A percentile compares a stretch with the other conserved stretches of the same genome.
Conservation (phyloP, 2,113 vertebrate genomes). For the Labeo catla region DNA sequence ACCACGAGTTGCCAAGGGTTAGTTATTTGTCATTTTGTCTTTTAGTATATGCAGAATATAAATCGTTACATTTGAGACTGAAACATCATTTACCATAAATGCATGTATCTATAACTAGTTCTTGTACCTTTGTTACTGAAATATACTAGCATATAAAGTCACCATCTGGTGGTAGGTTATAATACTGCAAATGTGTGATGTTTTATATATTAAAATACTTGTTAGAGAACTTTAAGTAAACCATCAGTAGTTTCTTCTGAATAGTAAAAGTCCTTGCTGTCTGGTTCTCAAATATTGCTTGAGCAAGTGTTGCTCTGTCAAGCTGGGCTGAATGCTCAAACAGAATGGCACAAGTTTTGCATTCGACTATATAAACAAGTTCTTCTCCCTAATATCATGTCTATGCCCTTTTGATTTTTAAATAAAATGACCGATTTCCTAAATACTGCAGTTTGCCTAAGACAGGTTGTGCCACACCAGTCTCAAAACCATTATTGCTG, state of each 20-base stretch:
- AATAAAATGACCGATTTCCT: neutral
- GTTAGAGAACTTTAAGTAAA: neutral
- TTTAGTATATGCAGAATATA: neutral
- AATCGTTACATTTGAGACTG: neutral
- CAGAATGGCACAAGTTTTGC: neutral
- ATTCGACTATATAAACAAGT: neutral
- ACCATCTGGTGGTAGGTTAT: constrained; percentile 26
- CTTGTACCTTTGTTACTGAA: neutral
- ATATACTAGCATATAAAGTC: neutral
- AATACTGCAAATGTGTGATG: neutral
- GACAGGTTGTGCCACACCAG: neutral
- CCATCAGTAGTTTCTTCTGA: neutral
- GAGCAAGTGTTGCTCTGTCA: no score
- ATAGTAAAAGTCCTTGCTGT: neutral
- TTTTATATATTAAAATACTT: constrained; percentile 7
- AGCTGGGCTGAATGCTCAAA: neutral
- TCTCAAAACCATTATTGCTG: neutral
- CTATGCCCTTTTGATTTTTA: neutral
- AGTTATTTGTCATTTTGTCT: constrained; percentile 52
- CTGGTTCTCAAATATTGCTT: neutral
- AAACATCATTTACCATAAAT: neutral
- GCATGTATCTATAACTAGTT: neutral
- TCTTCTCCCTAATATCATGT: neutral
- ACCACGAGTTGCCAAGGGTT: constrained; percentile 93
- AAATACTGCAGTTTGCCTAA: neutral